Evolutionary conservation across 2,113 vertebrate genomes (phyloP).

Genomic region (Nothoprocta pentlandii): DNA sequence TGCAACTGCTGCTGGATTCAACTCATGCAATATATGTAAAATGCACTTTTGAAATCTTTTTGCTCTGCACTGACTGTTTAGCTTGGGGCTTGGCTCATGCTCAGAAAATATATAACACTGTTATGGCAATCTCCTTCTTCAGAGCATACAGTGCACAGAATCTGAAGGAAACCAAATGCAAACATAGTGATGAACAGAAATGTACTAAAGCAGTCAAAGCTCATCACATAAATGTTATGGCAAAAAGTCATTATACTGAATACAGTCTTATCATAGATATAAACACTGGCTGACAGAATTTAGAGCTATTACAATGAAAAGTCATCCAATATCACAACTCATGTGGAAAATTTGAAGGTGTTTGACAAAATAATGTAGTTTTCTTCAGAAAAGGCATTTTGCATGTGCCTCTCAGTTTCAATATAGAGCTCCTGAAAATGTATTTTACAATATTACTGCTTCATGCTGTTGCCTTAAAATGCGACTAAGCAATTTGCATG

Average conservation of each 20-base stretch:
- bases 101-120: background rate
- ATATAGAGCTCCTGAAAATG: background rate
- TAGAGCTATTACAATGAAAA: background rate
- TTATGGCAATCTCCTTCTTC: background rate
- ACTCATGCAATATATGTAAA: background rate
- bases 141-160: background rate
- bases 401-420: background rate
- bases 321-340: background rate
- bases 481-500: too few relatives aligned
- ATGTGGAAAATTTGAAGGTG: background rate
- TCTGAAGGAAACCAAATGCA: background rate
- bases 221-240: background rate
- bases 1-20: conserved; percentile 19
- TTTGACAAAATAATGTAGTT: background rate
- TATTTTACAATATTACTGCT: background rate
- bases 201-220: background rate
- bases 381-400: background rate
- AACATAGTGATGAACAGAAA: background rate
- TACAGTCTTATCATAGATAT: background rate
- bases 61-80: background rate
- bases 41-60: background rate
- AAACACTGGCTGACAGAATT: background rate
- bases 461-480: background rate
- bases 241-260: background rate
- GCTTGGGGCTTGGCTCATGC: background rate